These are phyloP conservation scores for Atopsyche davidsoni DNA, from an alignment of 1,140 invertebrate genomes.

Conservation along the genomic window DNA sequence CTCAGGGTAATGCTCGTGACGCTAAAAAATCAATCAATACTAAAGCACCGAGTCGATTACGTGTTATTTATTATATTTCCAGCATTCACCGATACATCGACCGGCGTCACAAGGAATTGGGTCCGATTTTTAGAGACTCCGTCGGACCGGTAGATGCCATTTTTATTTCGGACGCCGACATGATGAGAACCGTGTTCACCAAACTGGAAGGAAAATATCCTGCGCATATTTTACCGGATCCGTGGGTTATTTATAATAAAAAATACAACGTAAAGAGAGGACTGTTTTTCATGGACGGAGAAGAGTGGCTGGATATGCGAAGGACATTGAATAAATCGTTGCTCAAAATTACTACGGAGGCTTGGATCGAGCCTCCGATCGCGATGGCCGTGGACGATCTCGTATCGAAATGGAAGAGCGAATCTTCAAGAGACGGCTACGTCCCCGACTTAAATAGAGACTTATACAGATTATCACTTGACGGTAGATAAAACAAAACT, in stretches of 20 bases:
- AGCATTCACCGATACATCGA: conserved; percentile 70
- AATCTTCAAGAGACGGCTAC: conserved; percentile 31
- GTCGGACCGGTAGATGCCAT: conserved; percentile 61
- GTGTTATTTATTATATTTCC: conserved; percentile 23
- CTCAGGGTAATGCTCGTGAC: conserved; percentile 33
- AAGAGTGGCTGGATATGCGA: conserved; percentile 68
- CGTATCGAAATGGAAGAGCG: conserved; percentile 41
- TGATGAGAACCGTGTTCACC: conserved; percentile 65
- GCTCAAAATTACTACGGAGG: conserved; percentile 48
- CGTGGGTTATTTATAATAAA: conserved; percentile 76
- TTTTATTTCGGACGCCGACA: conserved; percentile 63
- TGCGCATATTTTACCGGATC: conserved; percentile 70
- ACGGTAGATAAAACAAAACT: conserved; percentile 51
- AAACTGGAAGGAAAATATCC: conserved; percentile 71
- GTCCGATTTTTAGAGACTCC: conserved; percentile 67
- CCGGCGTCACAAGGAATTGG: conserved; percentile 61
- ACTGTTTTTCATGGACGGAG: conserved; percentile 81
- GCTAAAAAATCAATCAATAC: neutral
- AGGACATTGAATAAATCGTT: conserved; percentile 68
- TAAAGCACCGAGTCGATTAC: neutral
- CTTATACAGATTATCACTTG: conserved; percentile 69
- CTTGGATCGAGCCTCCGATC: conserved; percentile 47
- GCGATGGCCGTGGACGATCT: conserved; percentile 45
- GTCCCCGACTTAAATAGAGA: conserved; percentile 56
- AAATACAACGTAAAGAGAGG: conserved; percentile 64